Conservation (phyloP, 2,113 vertebrate species). For the Aythya baeri region DNA sequence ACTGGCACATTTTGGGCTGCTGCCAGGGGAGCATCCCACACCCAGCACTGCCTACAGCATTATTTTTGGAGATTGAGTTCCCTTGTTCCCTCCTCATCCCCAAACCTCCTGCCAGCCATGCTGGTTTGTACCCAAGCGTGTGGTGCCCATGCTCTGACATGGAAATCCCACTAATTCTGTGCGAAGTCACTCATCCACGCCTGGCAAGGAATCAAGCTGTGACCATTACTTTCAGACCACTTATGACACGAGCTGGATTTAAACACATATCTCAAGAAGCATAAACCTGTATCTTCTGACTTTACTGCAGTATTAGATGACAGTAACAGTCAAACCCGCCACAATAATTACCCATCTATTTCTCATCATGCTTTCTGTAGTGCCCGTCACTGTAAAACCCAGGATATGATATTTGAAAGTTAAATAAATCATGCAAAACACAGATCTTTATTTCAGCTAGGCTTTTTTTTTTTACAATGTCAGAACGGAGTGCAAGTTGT, state of each 20-base stretch:
- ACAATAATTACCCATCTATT: constrained; percentile 66
- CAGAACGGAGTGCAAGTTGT: constrained; percentile 34
- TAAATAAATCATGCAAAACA: constrained; percentile 51
- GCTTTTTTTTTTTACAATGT: constrained; percentile 6
- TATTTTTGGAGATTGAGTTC: background rate
- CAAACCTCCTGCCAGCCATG: background rate
- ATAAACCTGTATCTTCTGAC: constrained; percentile 35
- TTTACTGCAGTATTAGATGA: constrained; percentile 22
- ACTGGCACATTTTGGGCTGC: background rate
- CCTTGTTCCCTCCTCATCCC: background rate
- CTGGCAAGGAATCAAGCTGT: constrained; percentile 42
- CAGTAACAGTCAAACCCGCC: constrained; percentile 52
- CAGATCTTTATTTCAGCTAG: constrained; percentile 53
- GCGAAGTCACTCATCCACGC: background rate
- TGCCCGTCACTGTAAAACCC: constrained; percentile 43
- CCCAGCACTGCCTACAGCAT: background rate
- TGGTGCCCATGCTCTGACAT: background rate
- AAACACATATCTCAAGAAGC: constrained; percentile 22
- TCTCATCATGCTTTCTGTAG: constrained; percentile 61
- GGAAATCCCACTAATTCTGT: background rate
- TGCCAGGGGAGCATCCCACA: background rate
- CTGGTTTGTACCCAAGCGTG: background rate
- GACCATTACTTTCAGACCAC: constrained; percentile 58
- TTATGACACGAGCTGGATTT: constrained; percentile 56
- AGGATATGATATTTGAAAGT: constrained; percentile 26